Base-by-base conservation (phyloP, 2,113 vertebrate genomes). In the Prunella fulvescens region DNA sequence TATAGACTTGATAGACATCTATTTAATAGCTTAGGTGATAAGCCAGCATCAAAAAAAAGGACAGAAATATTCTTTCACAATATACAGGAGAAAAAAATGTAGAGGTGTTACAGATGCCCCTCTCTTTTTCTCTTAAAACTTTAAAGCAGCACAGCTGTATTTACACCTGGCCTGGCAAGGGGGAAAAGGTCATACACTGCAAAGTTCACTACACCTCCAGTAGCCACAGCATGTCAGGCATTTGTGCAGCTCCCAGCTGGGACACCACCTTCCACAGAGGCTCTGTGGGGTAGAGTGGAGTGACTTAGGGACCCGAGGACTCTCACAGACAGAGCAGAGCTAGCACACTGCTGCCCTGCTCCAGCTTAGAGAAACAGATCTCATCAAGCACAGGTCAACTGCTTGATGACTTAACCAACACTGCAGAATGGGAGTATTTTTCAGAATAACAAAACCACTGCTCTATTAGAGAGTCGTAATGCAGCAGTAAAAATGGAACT, bases 161-260 rank as follows among this genome's bases (percentile, higher is more conserved):
- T 89, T 62, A 70, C 25, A 92, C 66, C 17, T 62, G 26, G 39
- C n/a, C 69, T 33, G n/a, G 24, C 33, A 80, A 47, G 28, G 13
- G 13, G 16, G 3, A 29, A 24, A 77, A 53, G 44, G n/a, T 57
- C 44, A 66, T 6, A 8, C 29, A 14, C 39, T 65, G 58, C 13
- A 17, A 62, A 92, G 39, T 16, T 83, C 74, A 70, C 37, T 35
- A n/a, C 42, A 29, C 3, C 17, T 57, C 35, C 39, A 42, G 19
- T 28, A 74, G 25, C 9, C 0, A 3, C 37, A 61, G 33, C 26
- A n/a, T 0, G 0, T 42, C 50, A 19, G 37, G 28, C 29, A 33
- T 24, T 47, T 58, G 16, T 67, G 51, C 50, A 66, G 25, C 9
- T 91, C 48, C 78, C 57, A 72, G 48, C 16, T 47, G 64, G 45